Conservation (phyloP, 2,113 vertebrate species). For the Cephalophus harveyi region DNA sequence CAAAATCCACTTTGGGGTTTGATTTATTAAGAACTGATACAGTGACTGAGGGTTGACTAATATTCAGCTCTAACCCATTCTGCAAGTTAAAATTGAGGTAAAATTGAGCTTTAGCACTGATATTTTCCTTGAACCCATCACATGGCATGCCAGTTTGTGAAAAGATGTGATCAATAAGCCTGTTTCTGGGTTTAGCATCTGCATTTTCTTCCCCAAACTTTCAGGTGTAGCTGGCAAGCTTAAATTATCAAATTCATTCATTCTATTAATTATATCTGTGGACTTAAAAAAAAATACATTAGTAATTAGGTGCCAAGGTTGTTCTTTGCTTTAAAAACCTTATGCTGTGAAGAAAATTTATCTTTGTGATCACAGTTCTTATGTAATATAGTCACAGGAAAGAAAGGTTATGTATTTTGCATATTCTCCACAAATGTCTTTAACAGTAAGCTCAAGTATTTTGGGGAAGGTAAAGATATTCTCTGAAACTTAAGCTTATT, state of each 20-base stretch:
- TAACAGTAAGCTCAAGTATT: not conserved
- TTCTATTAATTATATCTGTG: not conserved
- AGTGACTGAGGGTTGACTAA: not conserved
- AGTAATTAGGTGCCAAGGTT: not conserved
- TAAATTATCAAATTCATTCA: not conserved
- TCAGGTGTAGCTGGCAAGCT: not conserved
- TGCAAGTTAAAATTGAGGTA: not conserved
- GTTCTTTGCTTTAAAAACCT: not conserved
- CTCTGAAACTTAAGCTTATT: constrained; percentile 1
- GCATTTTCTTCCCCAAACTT: not conserved
- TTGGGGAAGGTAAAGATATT: not conserved
- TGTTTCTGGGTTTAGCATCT: not conserved
- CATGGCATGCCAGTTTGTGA: not conserved
- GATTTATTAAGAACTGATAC: constrained; percentile 17
- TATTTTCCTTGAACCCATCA: not conserved
- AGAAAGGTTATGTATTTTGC: not conserved
- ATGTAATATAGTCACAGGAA: not conserved
- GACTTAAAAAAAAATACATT: not conserved
- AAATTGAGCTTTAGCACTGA: not conserved
- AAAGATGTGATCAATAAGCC: not conserved
- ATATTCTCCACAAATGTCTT: not conserved
- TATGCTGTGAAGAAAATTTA: not conserved
- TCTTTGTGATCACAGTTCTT: not conserved
- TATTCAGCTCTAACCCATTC: not conserved
- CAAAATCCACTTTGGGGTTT: constrained; percentile 40